phyloP scores from a whole-genome alignment of 2,888 invertebrate genomes.

The Acheta domesticus region DNA sequence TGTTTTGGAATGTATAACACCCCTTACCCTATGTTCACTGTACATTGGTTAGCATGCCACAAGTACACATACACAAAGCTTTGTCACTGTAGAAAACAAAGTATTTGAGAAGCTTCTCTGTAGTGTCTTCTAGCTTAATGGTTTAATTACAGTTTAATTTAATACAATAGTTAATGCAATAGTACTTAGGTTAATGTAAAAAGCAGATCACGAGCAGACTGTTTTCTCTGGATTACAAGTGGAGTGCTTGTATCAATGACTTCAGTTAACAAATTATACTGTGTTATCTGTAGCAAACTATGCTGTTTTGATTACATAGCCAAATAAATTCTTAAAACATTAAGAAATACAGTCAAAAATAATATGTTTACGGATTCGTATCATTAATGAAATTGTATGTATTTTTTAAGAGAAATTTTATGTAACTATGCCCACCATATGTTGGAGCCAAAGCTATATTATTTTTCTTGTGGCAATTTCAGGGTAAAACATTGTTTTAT shows the following conservation, averaged over 20 bases:
- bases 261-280: too few relatives aligned
- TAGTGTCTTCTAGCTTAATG: conserved; percentile 28
- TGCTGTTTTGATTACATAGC: too few relatives aligned
- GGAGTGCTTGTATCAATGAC: background rate
- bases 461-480: conserved; percentile 21
- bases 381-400: too few relatives aligned
- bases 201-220: conserved; percentile 30
- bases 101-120: conserved; percentile 28
- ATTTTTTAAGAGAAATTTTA: too few relatives aligned
- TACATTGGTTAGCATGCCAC: conserved; percentile 28
- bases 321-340: too few relatives aligned
- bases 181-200: conserved; percentile 33
- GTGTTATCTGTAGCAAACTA: too few relatives aligned
- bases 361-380: too few relatives aligned
- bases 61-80: conserved; percentile 31
- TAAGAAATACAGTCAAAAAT: too few relatives aligned
- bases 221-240: conserved; percentile 9
- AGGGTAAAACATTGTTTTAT: conserved; percentile 19
- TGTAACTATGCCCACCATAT: background rate
- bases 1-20: conserved; percentile 19
- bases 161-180: conserved; percentile 30
- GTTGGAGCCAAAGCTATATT: conserved; percentile 18
- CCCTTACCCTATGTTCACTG: conserved; percentile 34
- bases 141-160: conserved; percentile 29
- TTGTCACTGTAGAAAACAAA: conserved; percentile 28